Evolutionary conservation across 53 echinoderm and acorn worm genomes (phyloP).

Genomic region (Antedon mediterranea): DNA sequence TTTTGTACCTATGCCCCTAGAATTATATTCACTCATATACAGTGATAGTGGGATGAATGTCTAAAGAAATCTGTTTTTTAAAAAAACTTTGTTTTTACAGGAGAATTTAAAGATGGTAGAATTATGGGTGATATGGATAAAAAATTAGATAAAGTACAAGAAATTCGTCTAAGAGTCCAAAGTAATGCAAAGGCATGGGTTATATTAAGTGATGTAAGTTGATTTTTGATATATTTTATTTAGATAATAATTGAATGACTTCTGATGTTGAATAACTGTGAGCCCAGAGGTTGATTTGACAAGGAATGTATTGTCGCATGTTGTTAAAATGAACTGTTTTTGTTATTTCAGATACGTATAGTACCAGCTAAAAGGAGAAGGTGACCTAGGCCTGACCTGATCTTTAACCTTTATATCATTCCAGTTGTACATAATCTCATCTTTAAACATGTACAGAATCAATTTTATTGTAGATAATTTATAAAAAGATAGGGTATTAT

Average conservation of each 20-base stretch:
- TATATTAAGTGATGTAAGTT: conserved; percentile 83
- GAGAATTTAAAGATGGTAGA: conserved; percentile 59
- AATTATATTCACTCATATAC: no score
- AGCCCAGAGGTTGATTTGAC: no score
- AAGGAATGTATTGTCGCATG: no score
- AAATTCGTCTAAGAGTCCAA: conserved; percentile 53
- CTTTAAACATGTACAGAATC: neutral
- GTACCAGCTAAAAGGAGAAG: neutral
- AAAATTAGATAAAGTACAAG: conserved; percentile 46
- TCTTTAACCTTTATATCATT: neutral
- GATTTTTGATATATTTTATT: no score
- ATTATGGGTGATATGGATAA: conserved; percentile 47
- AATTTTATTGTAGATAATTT: neutral
- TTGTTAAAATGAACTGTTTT: neutral
- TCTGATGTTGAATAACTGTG: no score
- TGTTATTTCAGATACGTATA: neutral
- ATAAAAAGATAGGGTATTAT: no score
- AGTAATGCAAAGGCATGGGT: conserved; percentile 80
- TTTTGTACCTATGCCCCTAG: no score
- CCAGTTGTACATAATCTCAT: neutral
- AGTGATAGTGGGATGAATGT: no score
- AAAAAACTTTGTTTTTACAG: no score
- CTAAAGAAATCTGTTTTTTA: no score
- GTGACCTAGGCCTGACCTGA: neutral
- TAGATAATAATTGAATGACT: no score